Base-by-base conservation (phyloP, 2,888 invertebrate genomes). In the Neria commutata region DNA sequence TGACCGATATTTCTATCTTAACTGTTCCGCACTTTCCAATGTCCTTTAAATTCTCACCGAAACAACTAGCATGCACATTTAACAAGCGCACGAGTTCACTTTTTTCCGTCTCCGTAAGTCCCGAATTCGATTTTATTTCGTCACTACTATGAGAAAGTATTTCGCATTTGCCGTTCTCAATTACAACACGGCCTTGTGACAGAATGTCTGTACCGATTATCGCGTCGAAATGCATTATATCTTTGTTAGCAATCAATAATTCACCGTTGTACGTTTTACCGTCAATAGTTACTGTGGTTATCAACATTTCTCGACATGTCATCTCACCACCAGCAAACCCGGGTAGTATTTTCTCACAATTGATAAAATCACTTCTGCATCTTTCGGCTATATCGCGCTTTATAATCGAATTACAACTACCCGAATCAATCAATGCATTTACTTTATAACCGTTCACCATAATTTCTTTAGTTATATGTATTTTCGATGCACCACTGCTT, bases 1-100 rank as follows among this genome's bases (percentile, higher is more conserved):
- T 58, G 2, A 60, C 46, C 16, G 51, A 48, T 6, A 64, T 62
- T 5, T 54, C 24, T 50, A 62, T 60, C 53, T 62, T 57, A 1
- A 57, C 21, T 4, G 47, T 1, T 10, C 11, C 46, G 47, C 62
- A 62, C 50, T 58, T 61, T 16, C 61, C 61, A 6, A 57, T 17
- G 2, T 60, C 45, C 2, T 24, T 26, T 4, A 56, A 16, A 3
- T 57, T 49, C 37, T 61, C 57, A 24, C 54, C 48, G n/a, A 61
- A 61, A 50, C 54, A 57, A 11, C 26, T n/a, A 3, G 51, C 45
- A n/a, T 51, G 47, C 17, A 10, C 23, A 16, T 61, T 58, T 17
- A 58, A 58, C 14, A 61, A 10, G 1, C 0, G 3, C 17, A 49
- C 19, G 2, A 61, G 10, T 24, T 55, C 34, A 4, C 23, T 4